Percentiles rank a stretch among this genome's conserved stretches.
Conservation (phyloP, 2,888 invertebrate genomes). For the Agonopterix heracliana region DNA sequence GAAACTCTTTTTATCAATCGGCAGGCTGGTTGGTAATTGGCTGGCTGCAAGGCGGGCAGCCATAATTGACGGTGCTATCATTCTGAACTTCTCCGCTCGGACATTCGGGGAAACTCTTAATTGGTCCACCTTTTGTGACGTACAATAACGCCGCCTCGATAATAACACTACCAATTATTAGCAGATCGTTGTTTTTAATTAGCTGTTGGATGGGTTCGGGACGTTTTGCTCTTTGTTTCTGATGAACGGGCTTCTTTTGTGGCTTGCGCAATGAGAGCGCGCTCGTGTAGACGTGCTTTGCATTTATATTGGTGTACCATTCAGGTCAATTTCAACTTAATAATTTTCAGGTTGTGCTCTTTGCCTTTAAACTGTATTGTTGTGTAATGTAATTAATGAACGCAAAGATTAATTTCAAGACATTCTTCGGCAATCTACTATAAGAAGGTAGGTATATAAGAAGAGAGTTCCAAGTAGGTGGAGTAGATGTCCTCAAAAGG, state of each 20-base stretch:
- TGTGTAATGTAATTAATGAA: neutral
- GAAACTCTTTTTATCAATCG: slow-evolving; percentile 70
- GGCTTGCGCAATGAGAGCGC: slow-evolving; percentile 9
- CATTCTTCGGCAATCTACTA: no score
- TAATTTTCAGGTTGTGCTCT: no score
- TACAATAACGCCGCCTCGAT: slow-evolving; percentile 67
- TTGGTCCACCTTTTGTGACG: slow-evolving; percentile 72
- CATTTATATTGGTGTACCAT: neutral
- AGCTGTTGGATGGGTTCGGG: slow-evolving; percentile 37
- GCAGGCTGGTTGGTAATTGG: slow-evolving; percentile 63
- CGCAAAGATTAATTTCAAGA: no score
- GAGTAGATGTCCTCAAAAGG: neutral
- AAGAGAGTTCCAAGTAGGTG: no score
- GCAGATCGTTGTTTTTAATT: slow-evolving; percentile 66
- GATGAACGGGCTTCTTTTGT: slow-evolving; percentile 10
- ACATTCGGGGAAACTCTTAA: slow-evolving; percentile 74
- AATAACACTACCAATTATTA: slow-evolving; percentile 67
- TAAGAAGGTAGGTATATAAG: no score
- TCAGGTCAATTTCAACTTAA: neutral
- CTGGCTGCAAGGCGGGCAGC: slow-evolving; percentile 48
- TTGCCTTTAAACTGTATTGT: neutral
- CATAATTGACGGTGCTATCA: slow-evolving; percentile 72
- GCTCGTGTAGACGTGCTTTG: slow-evolving; percentile 3
- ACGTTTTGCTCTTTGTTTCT: slow-evolving; percentile 22
- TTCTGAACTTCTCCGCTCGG: slow-evolving; percentile 62